These are phyloP conservation scores for Camelus dromedarius DNA, from an alignment of 2,113 vertebrate genomes.

Conservation along the genomic window DNA sequence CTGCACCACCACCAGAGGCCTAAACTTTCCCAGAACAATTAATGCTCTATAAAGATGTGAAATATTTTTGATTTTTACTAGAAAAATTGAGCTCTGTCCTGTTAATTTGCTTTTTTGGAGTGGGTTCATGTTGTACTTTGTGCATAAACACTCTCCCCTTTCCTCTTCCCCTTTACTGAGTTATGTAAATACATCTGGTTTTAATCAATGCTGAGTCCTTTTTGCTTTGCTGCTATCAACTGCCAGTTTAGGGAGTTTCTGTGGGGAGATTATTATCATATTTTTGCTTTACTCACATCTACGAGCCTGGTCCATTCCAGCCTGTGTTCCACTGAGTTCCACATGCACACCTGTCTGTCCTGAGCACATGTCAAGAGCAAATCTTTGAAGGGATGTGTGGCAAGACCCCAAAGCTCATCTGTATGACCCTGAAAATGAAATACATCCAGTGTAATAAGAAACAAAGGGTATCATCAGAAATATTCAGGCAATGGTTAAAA, in stretches of 20 bases:
- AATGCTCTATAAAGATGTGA: neutral
- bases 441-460: neutral
- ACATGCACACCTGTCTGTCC: conserved; percentile 97
- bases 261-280: neutral
- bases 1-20: neutral
- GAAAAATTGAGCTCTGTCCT: neutral
- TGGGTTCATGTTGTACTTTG: neutral
- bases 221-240: neutral
- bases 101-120: neutral
- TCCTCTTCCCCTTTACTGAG: neutral
- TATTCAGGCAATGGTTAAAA: neutral
- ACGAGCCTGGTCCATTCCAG: conserved; percentile 96
- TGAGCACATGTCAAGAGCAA: conserved; percentile 97
- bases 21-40: neutral
- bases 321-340: conserved; percentile 94
- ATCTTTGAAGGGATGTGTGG: conserved; percentile 95
- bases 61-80: neutral
- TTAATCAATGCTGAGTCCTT: neutral
- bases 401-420: conserved; percentile 98
- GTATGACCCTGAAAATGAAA: conserved; percentile 95
- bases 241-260: neutral
- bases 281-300: conserved; percentile 89
- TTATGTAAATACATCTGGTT: neutral
- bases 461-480: conserved; percentile 4
- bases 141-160: neutral